These are phyloP conservation scores for Melipona quadrifasciata DNA, from an alignment of 1,140 invertebrate genomes.

Conservation along the genomic window DNA sequence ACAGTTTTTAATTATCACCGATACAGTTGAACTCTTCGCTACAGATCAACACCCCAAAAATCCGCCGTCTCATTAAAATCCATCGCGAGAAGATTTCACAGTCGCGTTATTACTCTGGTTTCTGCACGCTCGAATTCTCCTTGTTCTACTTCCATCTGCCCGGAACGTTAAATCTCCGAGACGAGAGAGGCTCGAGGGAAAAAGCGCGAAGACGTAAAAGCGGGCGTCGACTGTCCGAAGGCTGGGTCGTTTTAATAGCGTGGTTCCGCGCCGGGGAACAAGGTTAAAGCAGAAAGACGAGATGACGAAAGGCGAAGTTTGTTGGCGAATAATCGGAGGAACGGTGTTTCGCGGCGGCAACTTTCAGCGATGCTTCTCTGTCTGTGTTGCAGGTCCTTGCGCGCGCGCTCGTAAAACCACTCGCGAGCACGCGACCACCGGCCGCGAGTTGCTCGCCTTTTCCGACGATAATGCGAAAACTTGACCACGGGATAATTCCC, in stretches of 20 bases:
- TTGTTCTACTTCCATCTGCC: neutral
- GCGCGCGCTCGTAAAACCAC: slow-evolving; percentile 1
- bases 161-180: no score
- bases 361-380: slow-evolving; percentile 1
- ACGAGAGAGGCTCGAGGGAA: no score
- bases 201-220: neutral
- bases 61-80: neutral
- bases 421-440: slow-evolving; percentile 20
- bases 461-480: slow-evolving; percentile 65
- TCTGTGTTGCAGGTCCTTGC: no score
- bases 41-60: neutral
- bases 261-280: neutral
- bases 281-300: slow-evolving; percentile 13
- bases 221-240: slow-evolving; percentile 1
- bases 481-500: slow-evolving; percentile 37
- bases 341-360: slow-evolving; percentile 27
- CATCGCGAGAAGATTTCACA: neutral
- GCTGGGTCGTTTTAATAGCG: slow-evolving; percentile 14
- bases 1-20: no score
- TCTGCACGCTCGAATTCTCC: no score
- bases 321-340: slow-evolving; percentile 10
- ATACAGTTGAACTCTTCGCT: no score
- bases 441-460: slow-evolving; percentile 39
- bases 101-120: neutral
- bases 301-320: slow-evolving; percentile 14